A percentile compares a stretch with the other conserved stretches of the same genome.
These are phyloP conservation scores for Rhopalosiphum nymphaeae DNA, from an alignment of 2,888 invertebrate genomes.

Conservation along the genomic window DNA sequence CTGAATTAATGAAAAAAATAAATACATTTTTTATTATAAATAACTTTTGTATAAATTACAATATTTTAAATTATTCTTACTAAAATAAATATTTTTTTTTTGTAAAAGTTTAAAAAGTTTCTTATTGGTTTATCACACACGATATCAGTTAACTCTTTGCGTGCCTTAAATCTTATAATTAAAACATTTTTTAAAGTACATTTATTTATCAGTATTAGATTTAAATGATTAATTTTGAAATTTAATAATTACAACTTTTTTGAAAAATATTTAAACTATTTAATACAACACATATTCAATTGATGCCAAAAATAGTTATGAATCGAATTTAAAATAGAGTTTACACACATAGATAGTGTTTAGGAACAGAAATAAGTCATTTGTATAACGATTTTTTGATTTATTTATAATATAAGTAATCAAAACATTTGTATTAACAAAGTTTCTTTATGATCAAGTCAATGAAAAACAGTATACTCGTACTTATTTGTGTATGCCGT, in stretches of 20 bases:
- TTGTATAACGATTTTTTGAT: not conserved
- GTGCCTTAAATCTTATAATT: not conserved
- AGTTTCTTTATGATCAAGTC: constrained; percentile 19
- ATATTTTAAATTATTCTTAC: not conserved
- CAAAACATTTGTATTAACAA: not conserved
- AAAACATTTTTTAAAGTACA: not conserved
- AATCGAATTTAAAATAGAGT: not conserved
- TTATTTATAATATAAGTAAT: not conserved
- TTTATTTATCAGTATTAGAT: not conserved
- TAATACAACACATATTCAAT: not conserved
- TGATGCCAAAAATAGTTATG: not conserved
- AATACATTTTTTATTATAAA: not conserved
- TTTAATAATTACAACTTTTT: not conserved
- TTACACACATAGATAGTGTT: not conserved
- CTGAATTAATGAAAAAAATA: not conserved
- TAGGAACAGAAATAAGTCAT: not conserved
- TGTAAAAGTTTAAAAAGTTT: not conserved
- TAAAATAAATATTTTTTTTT: not conserved
- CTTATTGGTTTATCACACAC: not conserved
- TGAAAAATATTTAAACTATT: not conserved
- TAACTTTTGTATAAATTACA: not conserved
- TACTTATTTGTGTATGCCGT: not conserved
- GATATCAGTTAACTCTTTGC: not conserved
- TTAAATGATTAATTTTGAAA: not conserved
- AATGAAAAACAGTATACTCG: not conserved